Percentiles rank a stretch among this genome's conserved stretches.
Conservation (phyloP, 2,888 invertebrate genomes). For the Brenthis ino region DNA sequence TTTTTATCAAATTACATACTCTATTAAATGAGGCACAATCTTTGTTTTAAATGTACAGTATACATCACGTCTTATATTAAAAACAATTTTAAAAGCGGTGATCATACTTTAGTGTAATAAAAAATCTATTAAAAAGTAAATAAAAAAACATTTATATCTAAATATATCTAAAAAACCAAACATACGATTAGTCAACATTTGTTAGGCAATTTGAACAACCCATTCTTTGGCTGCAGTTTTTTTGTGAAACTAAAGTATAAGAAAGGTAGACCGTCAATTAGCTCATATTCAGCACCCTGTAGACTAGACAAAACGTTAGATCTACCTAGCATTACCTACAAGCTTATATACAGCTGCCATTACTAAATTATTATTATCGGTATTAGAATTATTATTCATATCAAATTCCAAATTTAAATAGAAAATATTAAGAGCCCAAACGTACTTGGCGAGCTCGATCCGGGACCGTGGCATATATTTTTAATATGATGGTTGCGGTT, state of each 20-base stretch:
- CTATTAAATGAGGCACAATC: constrained; percentile 28
- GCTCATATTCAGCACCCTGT: constrained; percentile 65
- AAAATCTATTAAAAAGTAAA: constrained; percentile 26
- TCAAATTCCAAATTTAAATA: background rate
- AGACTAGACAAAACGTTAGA: constrained; percentile 69
- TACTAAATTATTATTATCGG: constrained; percentile 1
- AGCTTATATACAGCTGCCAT: constrained; percentile 64
- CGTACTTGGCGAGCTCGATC: too few relatives aligned
- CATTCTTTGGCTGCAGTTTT: constrained; percentile 56
- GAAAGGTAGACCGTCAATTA: constrained; percentile 53
- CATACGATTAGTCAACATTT: constrained; percentile 29
- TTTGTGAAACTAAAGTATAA: constrained; percentile 36
- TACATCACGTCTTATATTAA: constrained; percentile 25
- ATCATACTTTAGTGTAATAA: constrained; percentile 23
- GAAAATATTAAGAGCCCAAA: background rate
- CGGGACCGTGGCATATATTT: too few relatives aligned
- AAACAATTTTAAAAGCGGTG: constrained; percentile 25
- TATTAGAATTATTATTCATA: constrained; percentile 1
- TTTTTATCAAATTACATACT: constrained; percentile 11
- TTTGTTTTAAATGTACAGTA: constrained; percentile 26
- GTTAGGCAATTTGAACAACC: constrained; percentile 46
- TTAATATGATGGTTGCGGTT: too few relatives aligned
- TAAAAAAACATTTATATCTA: constrained; percentile 25
- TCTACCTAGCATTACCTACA: constrained; percentile 67
- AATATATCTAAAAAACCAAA: constrained; percentile 23